A percentile compares a stretch with the other conserved stretches of the same genome.
Evolutionary conservation across 2,113 vertebrate genomes (phyloP).

Genomic region (Puma concolor): DNA sequence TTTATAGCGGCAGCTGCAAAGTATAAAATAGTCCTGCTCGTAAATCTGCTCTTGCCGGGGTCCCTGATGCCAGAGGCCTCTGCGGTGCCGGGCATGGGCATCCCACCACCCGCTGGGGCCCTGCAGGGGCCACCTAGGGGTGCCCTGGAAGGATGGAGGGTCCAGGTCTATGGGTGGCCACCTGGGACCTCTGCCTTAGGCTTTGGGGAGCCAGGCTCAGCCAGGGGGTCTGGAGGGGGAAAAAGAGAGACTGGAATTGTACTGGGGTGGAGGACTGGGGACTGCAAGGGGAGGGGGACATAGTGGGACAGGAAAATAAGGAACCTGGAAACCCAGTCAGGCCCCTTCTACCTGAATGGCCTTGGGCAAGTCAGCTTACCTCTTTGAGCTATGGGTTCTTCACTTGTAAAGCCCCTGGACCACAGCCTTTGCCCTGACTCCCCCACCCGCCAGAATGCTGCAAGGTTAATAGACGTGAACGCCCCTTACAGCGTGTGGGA

Average conservation of each 20-base stretch:
- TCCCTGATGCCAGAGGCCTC: not conserved
- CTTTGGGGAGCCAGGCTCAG: not conserved
- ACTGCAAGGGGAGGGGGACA: not conserved
- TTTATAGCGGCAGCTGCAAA: constrained; percentile 69
- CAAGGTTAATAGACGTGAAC: not conserved
- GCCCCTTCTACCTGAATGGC: not conserved
- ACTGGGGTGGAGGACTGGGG: not conserved
- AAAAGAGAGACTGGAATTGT: not conserved
- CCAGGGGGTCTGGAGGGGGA: not conserved
- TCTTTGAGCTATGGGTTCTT: not conserved
- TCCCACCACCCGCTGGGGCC: not conserved
- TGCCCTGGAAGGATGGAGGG: not conserved
- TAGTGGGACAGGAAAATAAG: not conserved
- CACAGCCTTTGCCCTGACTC: not conserved
- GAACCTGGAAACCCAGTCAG: not conserved
- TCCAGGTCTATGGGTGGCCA: not conserved
- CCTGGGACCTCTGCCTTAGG: not conserved
- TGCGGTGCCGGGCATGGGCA: not conserved
- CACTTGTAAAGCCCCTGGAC: not conserved
- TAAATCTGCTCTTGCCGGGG: not conserved
- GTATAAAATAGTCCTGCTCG: constrained; percentile 57
- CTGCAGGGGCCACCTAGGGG: not conserved
- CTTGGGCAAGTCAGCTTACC: not conserved
- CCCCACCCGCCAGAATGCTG: fast-evolving
- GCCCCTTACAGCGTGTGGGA: not conserved